Percentiles rank a stretch among this genome's conserved stretches.
phyloP scores from a whole-genome alignment of 2,888 invertebrate genomes.

The Zelleria hepariella region DNA sequence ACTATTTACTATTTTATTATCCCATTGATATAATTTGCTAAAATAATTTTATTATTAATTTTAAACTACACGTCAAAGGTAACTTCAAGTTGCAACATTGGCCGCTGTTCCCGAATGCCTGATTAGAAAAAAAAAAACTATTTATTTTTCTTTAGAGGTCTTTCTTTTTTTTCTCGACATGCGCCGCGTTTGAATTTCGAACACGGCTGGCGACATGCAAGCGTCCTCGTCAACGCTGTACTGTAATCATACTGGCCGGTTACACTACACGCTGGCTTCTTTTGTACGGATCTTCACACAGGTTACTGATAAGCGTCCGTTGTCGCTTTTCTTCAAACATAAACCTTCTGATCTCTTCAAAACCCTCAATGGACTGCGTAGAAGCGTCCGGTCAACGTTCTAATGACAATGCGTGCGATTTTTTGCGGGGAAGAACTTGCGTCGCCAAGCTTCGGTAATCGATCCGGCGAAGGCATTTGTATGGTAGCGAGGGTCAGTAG shows the following conservation, averaged over 20 bases:
- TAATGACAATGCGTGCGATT: neutral
- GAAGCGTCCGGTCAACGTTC: neutral
- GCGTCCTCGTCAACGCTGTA: slow-evolving; percentile 29
- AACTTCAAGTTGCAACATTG: neutral
- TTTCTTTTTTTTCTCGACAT: slow-evolving; percentile 23
- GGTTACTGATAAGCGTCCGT: slow-evolving; percentile 40
- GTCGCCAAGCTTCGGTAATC: neutral
- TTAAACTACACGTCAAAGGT: neutral
- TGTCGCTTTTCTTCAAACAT: neutral
- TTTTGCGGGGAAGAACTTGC: neutral
- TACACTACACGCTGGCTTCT: slow-evolving; percentile 22
- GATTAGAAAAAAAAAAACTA: neutral
- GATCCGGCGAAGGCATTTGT: neutral
- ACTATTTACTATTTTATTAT: slow-evolving; percentile 20
- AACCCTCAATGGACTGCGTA: neutral
- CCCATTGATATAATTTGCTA: slow-evolving; percentile 19
- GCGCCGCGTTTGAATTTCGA: slow-evolving; percentile 20
- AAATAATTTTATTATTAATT: neutral
- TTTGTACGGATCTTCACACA: slow-evolving; percentile 50
- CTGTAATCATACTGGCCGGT: slow-evolving; percentile 32
- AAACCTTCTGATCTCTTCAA: neutral
- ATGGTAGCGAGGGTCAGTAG: neutral
- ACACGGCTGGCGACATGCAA: slow-evolving; percentile 13
- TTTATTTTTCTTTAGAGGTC: no score
- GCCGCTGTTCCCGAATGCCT: neutral